phyloP scores from a whole-genome alignment of 2,888 invertebrate genomes.

The Melolontha melolontha region DNA sequence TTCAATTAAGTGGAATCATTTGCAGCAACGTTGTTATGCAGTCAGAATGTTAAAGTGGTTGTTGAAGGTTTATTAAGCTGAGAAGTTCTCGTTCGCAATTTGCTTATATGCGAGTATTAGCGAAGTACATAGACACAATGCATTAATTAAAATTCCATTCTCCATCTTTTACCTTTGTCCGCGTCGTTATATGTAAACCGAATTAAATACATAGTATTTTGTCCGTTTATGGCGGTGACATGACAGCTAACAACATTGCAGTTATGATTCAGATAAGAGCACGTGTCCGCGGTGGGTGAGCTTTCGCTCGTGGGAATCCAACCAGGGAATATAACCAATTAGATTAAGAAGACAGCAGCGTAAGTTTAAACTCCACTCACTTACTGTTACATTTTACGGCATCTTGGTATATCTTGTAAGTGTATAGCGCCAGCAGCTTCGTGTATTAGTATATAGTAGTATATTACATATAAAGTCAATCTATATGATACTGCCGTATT shows the following conservation, averaged over 20 bases:
- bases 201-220: slow-evolving; percentile 37
- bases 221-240: slow-evolving; percentile 37
- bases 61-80: neutral
- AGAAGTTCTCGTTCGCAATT: slow-evolving; percentile 10
- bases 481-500: too few species aligned
- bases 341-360: slow-evolving; percentile 16
- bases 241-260: slow-evolving; percentile 44
- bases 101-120: slow-evolving; percentile 11
- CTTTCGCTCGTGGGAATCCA: slow-evolving; percentile 56
- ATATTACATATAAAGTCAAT: too few species aligned
- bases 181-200: slow-evolving; percentile 36
- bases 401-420: slow-evolving; percentile 38
- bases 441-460: slow-evolving; percentile 1
- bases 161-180: slow-evolving; percentile 24
- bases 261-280: slow-evolving; percentile 51
- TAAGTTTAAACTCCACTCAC: slow-evolving; percentile 28
- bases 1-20: too few species aligned
- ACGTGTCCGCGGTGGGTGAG: slow-evolving; percentile 56
- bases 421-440: slow-evolving; percentile 24
- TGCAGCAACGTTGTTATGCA: too few species aligned
- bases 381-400: slow-evolving; percentile 42
- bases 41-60: slow-evolving; percentile 1
- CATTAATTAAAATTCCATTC: slow-evolving; percentile 41
- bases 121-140: slow-evolving; percentile 22
- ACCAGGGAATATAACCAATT: slow-evolving; percentile 53